Conservation (phyloP, 1,140 invertebrate genomes). For the Oncopeltus fasciatus region DNA sequence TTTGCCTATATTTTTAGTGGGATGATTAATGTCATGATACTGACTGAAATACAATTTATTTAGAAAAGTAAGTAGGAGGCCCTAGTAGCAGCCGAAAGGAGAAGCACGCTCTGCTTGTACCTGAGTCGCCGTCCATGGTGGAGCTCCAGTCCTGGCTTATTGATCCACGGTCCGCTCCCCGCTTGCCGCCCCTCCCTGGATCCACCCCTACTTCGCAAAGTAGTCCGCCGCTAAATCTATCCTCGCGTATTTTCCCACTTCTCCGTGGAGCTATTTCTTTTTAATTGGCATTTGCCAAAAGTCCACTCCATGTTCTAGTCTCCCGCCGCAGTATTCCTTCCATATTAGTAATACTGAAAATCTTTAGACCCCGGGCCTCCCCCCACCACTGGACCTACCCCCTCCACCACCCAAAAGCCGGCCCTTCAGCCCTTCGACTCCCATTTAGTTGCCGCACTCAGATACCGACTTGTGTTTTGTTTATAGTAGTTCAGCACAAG, state of each 20-base stretch:
- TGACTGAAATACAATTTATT: too few relatives aligned
- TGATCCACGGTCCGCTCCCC: neutral
- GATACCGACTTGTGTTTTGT: constrained; percentile 31
- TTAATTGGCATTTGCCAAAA: too few relatives aligned
- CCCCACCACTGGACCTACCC: neutral
- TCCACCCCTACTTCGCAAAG: neutral
- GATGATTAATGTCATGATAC: too few relatives aligned
- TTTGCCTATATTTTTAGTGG: too few relatives aligned
- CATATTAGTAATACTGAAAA: neutral
- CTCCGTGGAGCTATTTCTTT: neutral
- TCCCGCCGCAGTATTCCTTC: too few relatives aligned
- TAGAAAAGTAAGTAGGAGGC: too few relatives aligned
- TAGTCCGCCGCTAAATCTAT: neutral
- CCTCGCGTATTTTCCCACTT: neutral
- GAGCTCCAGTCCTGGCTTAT: neutral
- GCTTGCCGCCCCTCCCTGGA: neutral
- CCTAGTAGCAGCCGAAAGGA: too few relatives aligned
- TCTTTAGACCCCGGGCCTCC: neutral
- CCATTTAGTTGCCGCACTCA: constrained; percentile 42
- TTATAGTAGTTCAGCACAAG: constrained; percentile 26
- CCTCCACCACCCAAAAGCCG: neutral
- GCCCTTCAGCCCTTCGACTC: constrained; percentile 25
- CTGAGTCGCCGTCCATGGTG: constrained; percentile 1
- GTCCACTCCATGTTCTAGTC: too few relatives aligned
- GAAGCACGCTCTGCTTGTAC: neutral